Percentiles rank a stretch among this genome's conserved stretches.
Conservation (phyloP, 1,140 invertebrate species). For the Tribolium castaneum region DNA sequence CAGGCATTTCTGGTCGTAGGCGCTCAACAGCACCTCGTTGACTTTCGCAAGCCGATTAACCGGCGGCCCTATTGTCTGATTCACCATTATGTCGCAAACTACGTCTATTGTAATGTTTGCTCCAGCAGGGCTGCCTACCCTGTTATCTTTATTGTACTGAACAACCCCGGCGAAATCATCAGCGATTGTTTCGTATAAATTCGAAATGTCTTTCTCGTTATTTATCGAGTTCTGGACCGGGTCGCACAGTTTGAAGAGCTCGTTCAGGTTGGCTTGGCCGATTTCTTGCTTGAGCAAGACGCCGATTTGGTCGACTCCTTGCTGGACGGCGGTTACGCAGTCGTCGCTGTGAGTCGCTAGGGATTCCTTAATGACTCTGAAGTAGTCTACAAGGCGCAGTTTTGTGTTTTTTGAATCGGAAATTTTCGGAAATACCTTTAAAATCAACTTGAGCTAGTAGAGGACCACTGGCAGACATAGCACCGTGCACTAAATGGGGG, state of each 20-base stretch:
- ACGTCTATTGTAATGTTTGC: conserved; percentile 84
- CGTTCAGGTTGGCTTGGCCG: conserved; percentile 72
- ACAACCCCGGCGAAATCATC: conserved; percentile 88
- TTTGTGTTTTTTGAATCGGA: neutral
- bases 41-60: conserved; percentile 80
- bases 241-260: conserved; percentile 82
- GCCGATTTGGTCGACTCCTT: conserved; percentile 74
- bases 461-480: conserved; percentile 89
- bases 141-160: conserved; percentile 95
- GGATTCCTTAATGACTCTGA: conserved; percentile 20
- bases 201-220: conserved; percentile 79
- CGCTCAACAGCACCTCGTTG: conserved; percentile 76
- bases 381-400: conserved; percentile 20
- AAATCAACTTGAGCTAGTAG: conserved; percentile 87
- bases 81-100: conserved; percentile 79
- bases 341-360: conserved; percentile 67
- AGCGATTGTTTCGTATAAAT: conserved; percentile 84
- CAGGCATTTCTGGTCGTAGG: conserved; percentile 80
- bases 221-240: conserved; percentile 74
- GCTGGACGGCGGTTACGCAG: conserved; percentile 74
- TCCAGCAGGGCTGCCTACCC: conserved; percentile 71
- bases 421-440: conserved; percentile 66
- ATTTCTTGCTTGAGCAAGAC: conserved; percentile 70
- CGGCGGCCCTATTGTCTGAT: conserved; percentile 69
- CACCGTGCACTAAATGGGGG: conserved; percentile 86